These are phyloP conservation scores for Prochilodus magdalenae DNA, from an alignment of 2,113 vertebrate genomes.

Conservation along the genomic window DNA sequence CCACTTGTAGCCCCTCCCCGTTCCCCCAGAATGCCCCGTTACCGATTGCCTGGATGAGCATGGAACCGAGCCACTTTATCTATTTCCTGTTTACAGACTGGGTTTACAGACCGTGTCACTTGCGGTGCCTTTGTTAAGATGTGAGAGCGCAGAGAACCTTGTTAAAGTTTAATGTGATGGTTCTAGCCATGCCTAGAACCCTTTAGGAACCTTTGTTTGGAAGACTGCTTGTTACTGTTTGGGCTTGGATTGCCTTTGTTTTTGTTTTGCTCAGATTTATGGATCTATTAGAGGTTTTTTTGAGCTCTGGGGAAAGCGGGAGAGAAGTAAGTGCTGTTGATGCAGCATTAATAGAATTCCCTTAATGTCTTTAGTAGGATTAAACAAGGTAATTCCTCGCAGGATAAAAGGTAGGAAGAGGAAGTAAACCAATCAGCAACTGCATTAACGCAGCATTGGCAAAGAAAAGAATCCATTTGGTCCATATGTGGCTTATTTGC, in stretches of 20 bases:
- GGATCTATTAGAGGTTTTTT: background rate
- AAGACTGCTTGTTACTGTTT: background rate
- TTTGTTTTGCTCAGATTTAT: slow-evolving; percentile 26
- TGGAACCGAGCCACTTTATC: no score
- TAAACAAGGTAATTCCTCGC: background rate
- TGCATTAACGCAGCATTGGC: background rate
- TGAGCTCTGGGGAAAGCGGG: background rate
- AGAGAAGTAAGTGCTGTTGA: background rate
- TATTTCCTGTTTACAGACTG: no score
- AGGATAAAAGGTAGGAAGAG: background rate
- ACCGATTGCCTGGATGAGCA: no score
- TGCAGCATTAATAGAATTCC: slow-evolving; percentile 24
- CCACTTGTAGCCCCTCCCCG: no score
- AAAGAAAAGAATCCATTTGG: background rate
- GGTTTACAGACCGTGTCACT: no score
- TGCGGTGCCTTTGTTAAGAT: no score
- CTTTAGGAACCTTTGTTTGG: background rate
- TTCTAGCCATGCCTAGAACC: background rate
- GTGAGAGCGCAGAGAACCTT: background rate
- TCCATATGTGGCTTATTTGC: background rate
- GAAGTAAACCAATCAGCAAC: background rate
- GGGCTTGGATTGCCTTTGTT: background rate
- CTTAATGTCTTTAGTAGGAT: slow-evolving; percentile 30
- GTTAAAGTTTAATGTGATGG: no score
- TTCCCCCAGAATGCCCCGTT: no score